phyloP scores from a whole-genome alignment of 2,888 invertebrate species.

The Entomobrya multifasciata region DNA sequence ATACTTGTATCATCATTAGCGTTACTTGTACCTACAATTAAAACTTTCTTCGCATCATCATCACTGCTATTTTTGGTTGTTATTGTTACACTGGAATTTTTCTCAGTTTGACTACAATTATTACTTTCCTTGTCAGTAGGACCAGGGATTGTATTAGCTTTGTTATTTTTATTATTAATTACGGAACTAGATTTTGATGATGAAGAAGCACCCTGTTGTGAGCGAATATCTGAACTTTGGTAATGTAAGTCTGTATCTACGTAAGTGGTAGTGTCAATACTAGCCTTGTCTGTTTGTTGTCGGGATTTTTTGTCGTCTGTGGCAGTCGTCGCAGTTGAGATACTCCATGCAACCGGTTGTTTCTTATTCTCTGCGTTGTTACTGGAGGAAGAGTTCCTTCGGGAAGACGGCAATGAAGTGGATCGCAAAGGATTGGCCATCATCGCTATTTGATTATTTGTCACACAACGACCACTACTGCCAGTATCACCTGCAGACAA shows the following conservation, averaged over 20 bases:
- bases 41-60: conserved; percentile 21
- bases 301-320: conserved; percentile 5
- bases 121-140: neutral
- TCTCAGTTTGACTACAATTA: too few species aligned
- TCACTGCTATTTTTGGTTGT: neutral
- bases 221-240: neutral
- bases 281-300: conserved; percentile 44
- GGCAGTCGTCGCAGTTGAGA: neutral
- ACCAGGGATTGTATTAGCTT: conserved; percentile 15
- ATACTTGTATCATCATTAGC: conserved; percentile 20
- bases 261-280: conserved; percentile 53
- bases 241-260: conserved; percentile 22
- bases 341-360: conserved; percentile 48
- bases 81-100: conserved; percentile 25
- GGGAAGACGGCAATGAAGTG: conserved; percentile 58
- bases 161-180: conserved; percentile 42
- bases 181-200: conserved; percentile 33
- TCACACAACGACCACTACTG: conserved; percentile 10
- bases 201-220: conserved; percentile 38
- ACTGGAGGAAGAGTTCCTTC: conserved; percentile 53
- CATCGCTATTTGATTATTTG: neutral
- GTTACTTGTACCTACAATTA: conserved; percentile 50
- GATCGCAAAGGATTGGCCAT: conserved; percentile 22
- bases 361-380: neutral
- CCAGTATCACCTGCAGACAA: conserved; percentile 22